Evolutionary conservation across 2,888 invertebrate species (phyloP), one percentile per base, ranked within the genome.

Genomic region (Epirrhoe tristata): DNA sequence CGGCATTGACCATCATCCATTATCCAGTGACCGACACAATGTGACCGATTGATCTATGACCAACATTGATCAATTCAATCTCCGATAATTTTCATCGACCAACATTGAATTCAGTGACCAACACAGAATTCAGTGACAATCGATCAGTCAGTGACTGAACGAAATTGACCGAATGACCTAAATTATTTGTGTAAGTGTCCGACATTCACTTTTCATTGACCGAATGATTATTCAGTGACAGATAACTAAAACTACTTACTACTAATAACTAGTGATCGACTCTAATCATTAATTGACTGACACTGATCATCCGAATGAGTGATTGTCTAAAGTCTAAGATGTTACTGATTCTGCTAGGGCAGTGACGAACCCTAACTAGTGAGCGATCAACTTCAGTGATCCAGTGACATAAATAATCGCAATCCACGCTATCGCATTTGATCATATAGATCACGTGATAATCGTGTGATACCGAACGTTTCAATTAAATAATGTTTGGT

Each of bases 1-100:
- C 76, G 80, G 32, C 89, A 83, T 71, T 91, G 81, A 84, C 66
- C 63, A 57, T 12, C 39, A 12, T 10, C 39, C 14, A 51, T 1
- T 8, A 24, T 1, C 1, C 31, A 43, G 31, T 24, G 8, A 48
- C 14, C 12, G 48, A 48, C 48, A 6, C 5, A 12, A 24, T 12
- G 32, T 53, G 32, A 52, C 31, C 46, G 46, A 39, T 31, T 36
- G 39, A 12, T 55, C 50, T 50, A n/a, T 10, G 8, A 48, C 8
- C 5, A 14, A 48, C 46, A 32, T n/a, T 62, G 48, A 62, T 32
- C 56, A 56, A 24, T 17, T 39, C 24, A 14, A 6, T 39, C 3
- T 12, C 14, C 48, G 32, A 39, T n/a, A 56, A 31, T 34, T 48
- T 43, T 24, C 34, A 17, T 31, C 46, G 0, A 14, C 10, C 14